Conservation (phyloP, 2,113 vertebrate genomes). For the Oryzias celebensis region DNA sequence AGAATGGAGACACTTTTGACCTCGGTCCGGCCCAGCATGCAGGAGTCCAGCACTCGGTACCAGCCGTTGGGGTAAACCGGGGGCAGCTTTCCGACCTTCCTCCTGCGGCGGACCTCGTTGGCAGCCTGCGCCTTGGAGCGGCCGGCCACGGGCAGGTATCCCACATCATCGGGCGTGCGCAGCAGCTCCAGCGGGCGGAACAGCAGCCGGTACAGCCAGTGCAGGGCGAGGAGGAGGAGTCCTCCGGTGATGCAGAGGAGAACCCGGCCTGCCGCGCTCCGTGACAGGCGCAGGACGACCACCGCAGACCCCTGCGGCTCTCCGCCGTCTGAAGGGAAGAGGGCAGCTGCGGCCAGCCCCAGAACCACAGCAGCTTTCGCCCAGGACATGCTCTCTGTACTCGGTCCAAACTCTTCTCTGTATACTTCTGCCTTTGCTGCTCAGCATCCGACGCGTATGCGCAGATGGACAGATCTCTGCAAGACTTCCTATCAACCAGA, state of each 20-base stretch:
- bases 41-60: slow-evolving; percentile 80
- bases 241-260: slow-evolving; percentile 45
- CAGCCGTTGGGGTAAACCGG: slow-evolving; percentile 85
- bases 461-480: too few species aligned
- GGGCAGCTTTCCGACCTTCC: slow-evolving; percentile 75
- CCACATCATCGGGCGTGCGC: slow-evolving; percentile 73
- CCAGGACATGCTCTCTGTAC: slow-evolving; percentile 11
- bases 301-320: slow-evolving; percentile 33
- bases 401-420: background rate
- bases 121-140: slow-evolving; percentile 71
- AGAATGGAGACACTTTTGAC: slow-evolving; percentile 72
- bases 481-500: too few species aligned
- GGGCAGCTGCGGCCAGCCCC: slow-evolving; percentile 42
- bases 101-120: slow-evolving; percentile 75
- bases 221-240: slow-evolving; percentile 31
- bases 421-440: too few species aligned
- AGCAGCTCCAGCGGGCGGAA: slow-evolving; percentile 74
- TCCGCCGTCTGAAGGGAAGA: slow-evolving; percentile 38
- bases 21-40: slow-evolving; percentile 69
- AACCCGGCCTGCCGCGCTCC: slow-evolving; percentile 27
- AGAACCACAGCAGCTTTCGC: slow-evolving; percentile 35
- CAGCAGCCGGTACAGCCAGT: slow-evolving; percentile 68
- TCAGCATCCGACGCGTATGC: too few species aligned
- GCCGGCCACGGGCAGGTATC: slow-evolving; percentile 73
- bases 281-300: slow-evolving; percentile 41